Evolutionary conservation across 2,888 invertebrate genomes (phyloP), one percentile per base, ranked within the genome.

Genomic region (Thyatira batis): DNA sequence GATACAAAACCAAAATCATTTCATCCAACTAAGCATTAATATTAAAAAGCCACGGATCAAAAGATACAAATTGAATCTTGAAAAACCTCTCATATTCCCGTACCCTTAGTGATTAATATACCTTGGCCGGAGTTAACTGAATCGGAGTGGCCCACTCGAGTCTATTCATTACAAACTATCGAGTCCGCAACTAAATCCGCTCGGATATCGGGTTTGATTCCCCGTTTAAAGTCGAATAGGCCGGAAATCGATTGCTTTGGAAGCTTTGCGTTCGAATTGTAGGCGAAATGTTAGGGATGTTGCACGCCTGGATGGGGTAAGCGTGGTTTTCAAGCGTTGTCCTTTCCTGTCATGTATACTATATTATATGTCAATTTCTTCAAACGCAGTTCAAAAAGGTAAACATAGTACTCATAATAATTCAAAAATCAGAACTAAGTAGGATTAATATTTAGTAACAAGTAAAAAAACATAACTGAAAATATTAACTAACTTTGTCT

Each of bases 241-340:
- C 90, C 89, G 91, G 91, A 91, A 91, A 91, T 91, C 88, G 90
- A 90, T 91, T 87, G 91, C 89, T 89, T 89, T 89, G 78, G 86
- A 84, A 85, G 88, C 88, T 78, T 69, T 70, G 65, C 80, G 76
- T 78, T 74, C 70, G 76, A 85, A 89, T 89, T 88, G 88, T 87
- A 76, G 76, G 71, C 71, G 62, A 67, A 73, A 73, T 67, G 54
- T 57, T 57, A 3, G 30, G 17, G 61, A 62, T 56, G 13, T 17
- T 11, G 0, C 5, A 20, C 23, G n/a, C 25, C 45, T 17, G 46
- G 63, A 60, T 55, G 43, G 17, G 49, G 27, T 48, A 51, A 67
- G 67, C 57, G 54, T 52, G 61, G 20, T 49, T 21, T 28, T n/a
- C n/a, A n/a, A n/a, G n/a, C n/a, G n/a, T n/a, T n/a, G n/a, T n/a